These are phyloP conservation scores for Tragelaphus scriptus DNA, from an alignment of 2,113 vertebrate species.

Conservation along the genomic window DNA sequence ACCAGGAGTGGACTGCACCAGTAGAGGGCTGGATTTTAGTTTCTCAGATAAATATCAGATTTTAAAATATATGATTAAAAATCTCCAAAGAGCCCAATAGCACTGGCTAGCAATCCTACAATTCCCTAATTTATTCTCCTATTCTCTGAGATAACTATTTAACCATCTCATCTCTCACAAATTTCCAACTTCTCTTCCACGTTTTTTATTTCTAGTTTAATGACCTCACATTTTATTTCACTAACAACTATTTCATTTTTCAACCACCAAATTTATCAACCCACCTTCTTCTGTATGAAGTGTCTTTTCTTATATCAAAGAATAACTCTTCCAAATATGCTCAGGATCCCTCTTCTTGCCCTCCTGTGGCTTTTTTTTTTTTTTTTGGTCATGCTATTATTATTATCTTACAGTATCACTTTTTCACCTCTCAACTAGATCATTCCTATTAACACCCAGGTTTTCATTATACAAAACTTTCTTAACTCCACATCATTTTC, in stretches of 20 bases:
- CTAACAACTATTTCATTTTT: neutral
- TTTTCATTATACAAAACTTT: neutral
- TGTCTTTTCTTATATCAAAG: neutral
- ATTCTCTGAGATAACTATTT: neutral
- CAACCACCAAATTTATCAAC: neutral
- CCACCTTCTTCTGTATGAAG: neutral
- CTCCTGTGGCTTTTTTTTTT: neutral
- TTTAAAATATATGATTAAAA: neutral
- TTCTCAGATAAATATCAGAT: neutral
- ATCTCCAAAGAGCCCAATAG: neutral
- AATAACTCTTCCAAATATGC: neutral
- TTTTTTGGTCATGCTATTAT: neutral
- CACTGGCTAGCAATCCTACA: neutral
- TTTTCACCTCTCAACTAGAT: neutral
- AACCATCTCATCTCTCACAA: neutral
- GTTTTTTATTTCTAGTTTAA: neutral
- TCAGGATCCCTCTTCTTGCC: neutral
- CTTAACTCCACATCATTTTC: neutral
- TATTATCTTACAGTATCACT: neutral
- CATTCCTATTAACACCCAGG: neutral
- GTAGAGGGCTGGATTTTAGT: neutral
- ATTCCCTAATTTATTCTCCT: neutral
- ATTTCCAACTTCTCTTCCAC: neutral
- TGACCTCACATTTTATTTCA: neutral
- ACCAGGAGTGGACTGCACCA: neutral